phyloP scores from a whole-genome alignment of 2,113 vertebrate species.

The Piprites chloris region DNA sequence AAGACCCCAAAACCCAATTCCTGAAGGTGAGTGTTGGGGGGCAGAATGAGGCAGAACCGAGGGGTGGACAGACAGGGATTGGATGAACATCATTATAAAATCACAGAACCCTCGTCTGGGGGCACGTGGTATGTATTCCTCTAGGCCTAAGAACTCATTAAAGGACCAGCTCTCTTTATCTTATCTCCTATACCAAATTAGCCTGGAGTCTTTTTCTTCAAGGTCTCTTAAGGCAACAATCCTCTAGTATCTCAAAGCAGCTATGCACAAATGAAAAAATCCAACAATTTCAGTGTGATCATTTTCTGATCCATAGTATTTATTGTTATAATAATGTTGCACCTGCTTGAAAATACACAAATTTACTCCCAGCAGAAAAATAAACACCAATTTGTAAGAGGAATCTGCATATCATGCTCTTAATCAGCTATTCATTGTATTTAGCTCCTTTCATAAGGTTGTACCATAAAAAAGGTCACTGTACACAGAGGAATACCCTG shows the following conservation, averaged over 20 bases:
- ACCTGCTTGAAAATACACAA: neutral
- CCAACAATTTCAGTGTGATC: neutral
- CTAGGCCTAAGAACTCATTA: too few species aligned
- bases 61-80: too few species aligned
- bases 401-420: neutral
- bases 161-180: too few species aligned
- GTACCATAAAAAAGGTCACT: neutral
- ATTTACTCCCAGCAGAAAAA: neutral
- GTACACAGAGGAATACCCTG: neutral
- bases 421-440: neutral
- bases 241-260: neutral
- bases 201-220: too few species aligned
- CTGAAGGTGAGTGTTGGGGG: too few species aligned
- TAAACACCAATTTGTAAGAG: neutral
- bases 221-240: too few species aligned
- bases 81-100: too few species aligned
- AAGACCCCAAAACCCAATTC: too few species aligned
- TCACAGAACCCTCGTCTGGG: too few species aligned
- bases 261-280: neutral
- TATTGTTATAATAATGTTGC: neutral
- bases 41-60: too few species aligned
- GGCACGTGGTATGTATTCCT: too few species aligned
- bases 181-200: too few species aligned
- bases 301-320: neutral
- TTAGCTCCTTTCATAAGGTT: neutral